These are phyloP conservation scores for Menidia menidia DNA, from an alignment of 2,797 vertebrate genomes.

Conservation along the genomic window DNA sequence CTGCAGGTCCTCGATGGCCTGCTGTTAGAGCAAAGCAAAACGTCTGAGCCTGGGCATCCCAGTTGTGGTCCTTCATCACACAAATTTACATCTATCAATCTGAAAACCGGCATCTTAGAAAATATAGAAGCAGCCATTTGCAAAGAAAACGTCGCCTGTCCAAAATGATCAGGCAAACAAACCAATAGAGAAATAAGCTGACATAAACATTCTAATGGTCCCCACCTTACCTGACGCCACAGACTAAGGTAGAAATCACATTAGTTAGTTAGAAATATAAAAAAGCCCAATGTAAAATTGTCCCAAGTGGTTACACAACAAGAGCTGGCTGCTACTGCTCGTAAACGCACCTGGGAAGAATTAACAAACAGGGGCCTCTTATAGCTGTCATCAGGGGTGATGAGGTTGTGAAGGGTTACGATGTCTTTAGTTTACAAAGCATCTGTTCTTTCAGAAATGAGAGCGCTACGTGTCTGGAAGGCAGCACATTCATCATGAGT, in stretches of 20 bases:
- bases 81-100: conserved; percentile 44
- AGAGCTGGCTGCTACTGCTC: conserved; percentile 59
- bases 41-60: conserved; percentile 52
- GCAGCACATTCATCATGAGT: conserved; percentile 58
- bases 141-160: conserved; percentile 43
- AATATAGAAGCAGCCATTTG: conserved; percentile 5
- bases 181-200: not conserved
- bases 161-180: conserved; percentile 41
- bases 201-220: too few relatives aligned
- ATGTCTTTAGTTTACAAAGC: conserved; percentile 14
- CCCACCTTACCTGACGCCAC: too few relatives aligned
- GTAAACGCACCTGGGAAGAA: conserved; percentile 59
- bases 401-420: conserved; percentile 31
- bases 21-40: conserved; percentile 68
- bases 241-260: conserved; percentile 20
- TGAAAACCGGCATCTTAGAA: conserved; percentile 49
- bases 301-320: conserved; percentile 36
- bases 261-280: conserved; percentile 31
- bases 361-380: conserved; percentile 38
- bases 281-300: conserved; percentile 41
- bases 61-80: conserved; percentile 37
- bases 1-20: conserved; percentile 82
- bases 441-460: not conserved
- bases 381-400: conserved; percentile 33
- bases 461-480: conserved; percentile 16